Conservation (phyloP, 2,888 invertebrate genomes). For the Callosobruchus maculatus region DNA sequence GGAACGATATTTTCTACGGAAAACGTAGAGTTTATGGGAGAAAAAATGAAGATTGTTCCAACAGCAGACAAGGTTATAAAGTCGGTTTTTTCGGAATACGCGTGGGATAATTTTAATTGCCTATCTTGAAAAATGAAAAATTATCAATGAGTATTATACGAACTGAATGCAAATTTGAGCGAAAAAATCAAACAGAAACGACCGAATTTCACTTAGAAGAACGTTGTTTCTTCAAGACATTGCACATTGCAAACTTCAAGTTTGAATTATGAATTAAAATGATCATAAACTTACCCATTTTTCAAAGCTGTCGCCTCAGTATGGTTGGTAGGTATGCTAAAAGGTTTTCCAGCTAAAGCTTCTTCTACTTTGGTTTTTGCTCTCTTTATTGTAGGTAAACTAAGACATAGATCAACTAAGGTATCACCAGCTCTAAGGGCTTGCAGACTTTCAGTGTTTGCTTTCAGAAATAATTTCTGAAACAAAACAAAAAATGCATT, state of each 20-base stretch:
- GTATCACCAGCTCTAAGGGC: slow-evolving; percentile 78
- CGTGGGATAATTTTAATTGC: too few relatives aligned
- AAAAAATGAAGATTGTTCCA: too few relatives aligned
- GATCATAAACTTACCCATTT: slow-evolving; percentile 50
- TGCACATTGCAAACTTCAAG: neutral
- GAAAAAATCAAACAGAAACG: too few relatives aligned
- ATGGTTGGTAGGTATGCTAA: slow-evolving; percentile 63
- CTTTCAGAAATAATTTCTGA: slow-evolving; percentile 73
- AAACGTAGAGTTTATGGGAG: too few relatives aligned
- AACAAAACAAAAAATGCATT: slow-evolving; percentile 33
- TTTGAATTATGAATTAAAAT: neutral
- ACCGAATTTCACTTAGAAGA: too few relatives aligned
- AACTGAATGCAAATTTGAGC: too few relatives aligned
- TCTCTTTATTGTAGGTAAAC: slow-evolving; percentile 65
- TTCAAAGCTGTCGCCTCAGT: slow-evolving; percentile 67
- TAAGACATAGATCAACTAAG: slow-evolving; percentile 76
- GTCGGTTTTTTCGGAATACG: too few relatives aligned
- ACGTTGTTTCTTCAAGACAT: too few relatives aligned
- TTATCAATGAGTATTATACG: too few relatives aligned
- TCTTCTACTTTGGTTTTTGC: slow-evolving; percentile 62
- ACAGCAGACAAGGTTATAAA: too few relatives aligned
- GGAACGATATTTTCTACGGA: too few relatives aligned
- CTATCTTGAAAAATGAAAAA: too few relatives aligned
- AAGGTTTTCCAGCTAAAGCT: slow-evolving; percentile 63
- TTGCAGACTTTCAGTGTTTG: slow-evolving; percentile 75